Evolutionary conservation across 2,888 invertebrate species (phyloP), one percentile per base, ranked within the genome.

Genomic region (Synanthedon myopaeformis): DNA sequence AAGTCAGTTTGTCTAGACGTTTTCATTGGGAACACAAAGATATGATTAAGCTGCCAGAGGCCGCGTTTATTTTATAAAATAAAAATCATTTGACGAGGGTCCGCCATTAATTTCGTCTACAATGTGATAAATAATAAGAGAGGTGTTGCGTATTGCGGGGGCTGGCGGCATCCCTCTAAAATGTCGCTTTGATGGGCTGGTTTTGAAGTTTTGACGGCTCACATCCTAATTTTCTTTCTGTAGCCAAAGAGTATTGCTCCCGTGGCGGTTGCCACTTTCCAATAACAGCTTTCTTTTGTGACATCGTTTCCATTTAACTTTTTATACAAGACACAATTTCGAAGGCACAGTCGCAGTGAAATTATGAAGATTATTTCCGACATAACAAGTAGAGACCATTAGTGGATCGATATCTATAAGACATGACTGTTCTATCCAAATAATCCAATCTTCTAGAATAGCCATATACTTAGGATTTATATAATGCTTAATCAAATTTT

Each of bases 81-180:
- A 83, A 86, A 85, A 85, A 82, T 82, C 66, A 77, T 79, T 84
- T 86, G 86, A 87, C 86, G 82, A 86, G 86, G 87, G 87, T 87
- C 66, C 66, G 64, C 83, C 84, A 82, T 87, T 86, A 87, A 87
- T 86, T 86, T 85, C 63, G 72, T 72, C 78, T 74, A 86, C 86
- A 87, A 85, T 86, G 84, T 87, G 86, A 86, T 86, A 86, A 86
- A 83, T 87, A 87, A 86, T 87, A 76, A 86, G 84, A 69, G 82
- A 83, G 81, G 83, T 85, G 86, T 81, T 35, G 35, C 10, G 35
- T 23, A 79, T 81, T 76, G 74, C 71, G 81, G 79, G 84, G 85
- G 82, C 3, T 10, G 35, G 35, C 74, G 75, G 61, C 63, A 66
- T 69, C 72, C 70, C 72, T 72, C 69, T 70, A 67, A 70, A 70